phyloP scores from a whole-genome alignment of 2,888 invertebrate species.

The Pachliopta kotzebuea region DNA sequence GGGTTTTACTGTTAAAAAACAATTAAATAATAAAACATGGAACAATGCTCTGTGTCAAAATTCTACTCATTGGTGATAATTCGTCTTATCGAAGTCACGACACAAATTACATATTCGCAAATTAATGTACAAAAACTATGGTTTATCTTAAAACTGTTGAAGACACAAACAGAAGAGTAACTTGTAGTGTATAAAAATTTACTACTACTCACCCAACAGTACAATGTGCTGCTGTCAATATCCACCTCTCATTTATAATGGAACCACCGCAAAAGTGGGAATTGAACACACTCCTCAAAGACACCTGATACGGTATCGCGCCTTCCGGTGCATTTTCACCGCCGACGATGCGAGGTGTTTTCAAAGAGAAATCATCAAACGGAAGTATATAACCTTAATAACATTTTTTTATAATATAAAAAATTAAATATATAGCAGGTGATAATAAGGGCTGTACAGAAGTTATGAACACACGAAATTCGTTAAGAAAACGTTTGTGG shows the following conservation, averaged over 20 bases:
- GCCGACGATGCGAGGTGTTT: constrained; percentile 53
- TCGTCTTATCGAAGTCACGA: not conserved
- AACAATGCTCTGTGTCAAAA: not conserved
- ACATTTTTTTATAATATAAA: not conserved
- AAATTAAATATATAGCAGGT: not conserved
- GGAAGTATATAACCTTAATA: constrained; percentile 23
- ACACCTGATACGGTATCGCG: constrained; percentile 71
- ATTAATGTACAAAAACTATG: not conserved
- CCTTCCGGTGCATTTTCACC: constrained; percentile 66
- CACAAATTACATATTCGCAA: not conserved
- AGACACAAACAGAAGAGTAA: not conserved
- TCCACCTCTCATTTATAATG: constrained; percentile 62
- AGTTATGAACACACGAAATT: no score
- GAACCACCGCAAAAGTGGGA: constrained; percentile 72
- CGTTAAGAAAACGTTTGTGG: no score
- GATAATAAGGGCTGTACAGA: no score
- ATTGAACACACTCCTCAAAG: constrained; percentile 53
- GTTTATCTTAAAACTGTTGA: not conserved
- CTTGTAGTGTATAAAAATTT: not conserved
- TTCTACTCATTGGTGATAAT: not conserved
- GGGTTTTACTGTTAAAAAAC: constrained; percentile 35
- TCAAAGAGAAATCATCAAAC: constrained; percentile 3
- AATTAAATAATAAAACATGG: not conserved
- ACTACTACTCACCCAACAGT: constrained; percentile 52
- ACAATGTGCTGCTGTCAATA: constrained; percentile 75